phyloP scores from a whole-genome alignment of 2,113 vertebrate species.

The Trichechus manatus region DNA sequence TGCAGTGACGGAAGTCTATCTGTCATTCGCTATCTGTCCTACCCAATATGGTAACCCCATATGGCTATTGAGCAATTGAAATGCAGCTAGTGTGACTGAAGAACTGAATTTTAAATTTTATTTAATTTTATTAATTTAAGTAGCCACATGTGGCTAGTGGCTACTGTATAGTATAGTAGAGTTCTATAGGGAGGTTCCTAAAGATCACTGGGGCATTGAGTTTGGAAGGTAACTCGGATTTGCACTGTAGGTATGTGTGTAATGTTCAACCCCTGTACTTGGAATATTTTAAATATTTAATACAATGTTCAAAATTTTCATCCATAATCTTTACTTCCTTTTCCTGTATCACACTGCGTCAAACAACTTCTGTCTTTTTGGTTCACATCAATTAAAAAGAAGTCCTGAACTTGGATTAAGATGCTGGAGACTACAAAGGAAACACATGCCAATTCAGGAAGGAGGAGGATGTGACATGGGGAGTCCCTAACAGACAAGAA shows the following conservation, averaged over 20 bases:
- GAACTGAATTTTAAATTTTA: neutral
- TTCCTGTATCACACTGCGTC: neutral
- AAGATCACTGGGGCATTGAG: neutral
- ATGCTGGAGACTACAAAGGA: neutral
- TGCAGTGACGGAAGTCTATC: neutral
- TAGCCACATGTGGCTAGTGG: neutral
- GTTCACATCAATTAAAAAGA: neutral
- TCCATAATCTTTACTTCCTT: neutral
- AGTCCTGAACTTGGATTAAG: neutral
- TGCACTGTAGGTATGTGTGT: neutral
- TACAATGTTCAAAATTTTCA: constrained; percentile 9
- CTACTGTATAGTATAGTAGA: neutral
- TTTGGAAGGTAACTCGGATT: neutral
- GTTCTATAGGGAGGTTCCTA: neutral
- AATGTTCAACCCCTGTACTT: rapidly evolving
- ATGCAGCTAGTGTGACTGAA: neutral
- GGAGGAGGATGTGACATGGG: neutral
- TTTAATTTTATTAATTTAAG: constrained; percentile 40
- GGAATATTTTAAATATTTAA: constrained; percentile 15
- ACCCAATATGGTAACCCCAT: neutral
- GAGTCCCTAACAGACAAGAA: neutral
- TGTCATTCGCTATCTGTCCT: neutral
- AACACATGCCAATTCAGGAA: constrained; percentile 26
- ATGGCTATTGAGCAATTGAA: neutral
- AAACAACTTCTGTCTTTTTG: constrained; percentile 18